A percentile compares a stretch with the other conserved stretches of the same genome.
phyloP scores from a whole-genome alignment of 2,888 invertebrate genomes.

The Orchesellides sinensis region DNA sequence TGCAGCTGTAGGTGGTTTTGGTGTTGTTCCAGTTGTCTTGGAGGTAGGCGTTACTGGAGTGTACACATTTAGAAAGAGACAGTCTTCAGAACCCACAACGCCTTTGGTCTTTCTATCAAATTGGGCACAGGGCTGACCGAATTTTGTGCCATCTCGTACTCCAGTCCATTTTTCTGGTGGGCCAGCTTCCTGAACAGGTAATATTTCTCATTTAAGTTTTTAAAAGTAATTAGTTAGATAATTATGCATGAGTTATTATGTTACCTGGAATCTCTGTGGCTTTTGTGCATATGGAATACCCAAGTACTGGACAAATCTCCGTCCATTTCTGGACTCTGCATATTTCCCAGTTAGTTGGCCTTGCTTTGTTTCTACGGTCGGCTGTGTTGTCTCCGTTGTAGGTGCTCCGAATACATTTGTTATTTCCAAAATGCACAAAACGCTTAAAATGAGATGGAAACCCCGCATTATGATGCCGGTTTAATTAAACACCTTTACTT shows the following conservation, averaged over 20 bases:
- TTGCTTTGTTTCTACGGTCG: constrained; percentile 49
- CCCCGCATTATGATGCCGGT: not conserved
- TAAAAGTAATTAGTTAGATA: not conserved
- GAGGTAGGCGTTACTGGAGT: constrained; percentile 39
- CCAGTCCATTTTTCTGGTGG: constrained; percentile 61
- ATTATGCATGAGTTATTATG: not conserved
- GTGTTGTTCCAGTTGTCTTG: not conserved
- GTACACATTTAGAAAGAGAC: constrained; percentile 60
- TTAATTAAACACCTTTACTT: too few relatives aligned
- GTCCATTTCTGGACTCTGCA: constrained; percentile 54
- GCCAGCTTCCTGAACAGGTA: constrained; percentile 41
- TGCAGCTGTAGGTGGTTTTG: constrained; percentile 2
- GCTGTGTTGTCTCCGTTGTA: constrained; percentile 51
- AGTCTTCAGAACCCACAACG: constrained; percentile 60
- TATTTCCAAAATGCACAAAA: not conserved
- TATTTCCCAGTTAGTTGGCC: constrained; percentile 61
- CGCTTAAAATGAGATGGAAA: not conserved
- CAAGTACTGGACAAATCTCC: constrained; percentile 53
- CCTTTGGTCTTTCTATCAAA: constrained; percentile 47
- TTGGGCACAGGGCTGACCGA: constrained; percentile 63
- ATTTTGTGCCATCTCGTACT: constrained; percentile 61
- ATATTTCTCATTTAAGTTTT: too few relatives aligned
- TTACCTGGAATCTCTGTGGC: constrained; percentile 65
- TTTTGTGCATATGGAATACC: constrained; percentile 67
- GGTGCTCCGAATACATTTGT: constrained; percentile 15